Base-by-base conservation (phyloP, 2,888 invertebrate species). In the Cheilosia urbana region DNA sequence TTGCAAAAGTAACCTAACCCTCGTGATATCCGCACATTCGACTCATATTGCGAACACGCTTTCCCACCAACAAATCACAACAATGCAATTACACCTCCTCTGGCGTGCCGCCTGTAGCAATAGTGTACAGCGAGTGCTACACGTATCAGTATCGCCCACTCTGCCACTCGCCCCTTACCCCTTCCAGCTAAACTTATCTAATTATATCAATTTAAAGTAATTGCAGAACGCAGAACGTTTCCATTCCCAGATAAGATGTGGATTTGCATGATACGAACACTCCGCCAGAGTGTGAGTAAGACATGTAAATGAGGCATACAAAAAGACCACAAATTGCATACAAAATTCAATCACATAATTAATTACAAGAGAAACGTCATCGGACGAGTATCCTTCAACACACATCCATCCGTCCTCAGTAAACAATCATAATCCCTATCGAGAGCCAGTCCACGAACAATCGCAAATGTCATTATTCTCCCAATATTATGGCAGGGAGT, bases 191-290 rank as follows among this genome's bases (percentile, higher is more conserved):
- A 73, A 78, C 68, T 68, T 75, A 75, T 84, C 68, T 80, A 80
- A 84, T 80, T 80, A 71, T 49, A 60, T 30, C 58, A 80, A 84
- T 84, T 84, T 76, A 76, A 69, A 55, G 21, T 75, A 55, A 80
- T 75, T 84, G 75, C 60, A 75, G 24, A 42, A 76, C 80, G 73
- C 83, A 84, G 51, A 79, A 65, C 42, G 73, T 69, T 72, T 63
- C 62, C 15, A 68, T 37, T 51, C 42, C 6, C 73, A 69, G 79
- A 84, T 80, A 80, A 84, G 79, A 42, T 71, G 69, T 65, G 69
- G 42, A 75, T 75, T 75, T 75, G 47, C 71, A 75, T 71, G 53
- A 21, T 66, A 63, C 58, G 51, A 9, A 42, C n/a, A 68, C 34
- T 62, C 34, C 51, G 49, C 19, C 27, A 27, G 45, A 60, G 49